Base-by-base conservation (phyloP, 2,797 vertebrate species). In the Spinus pinus region DNA sequence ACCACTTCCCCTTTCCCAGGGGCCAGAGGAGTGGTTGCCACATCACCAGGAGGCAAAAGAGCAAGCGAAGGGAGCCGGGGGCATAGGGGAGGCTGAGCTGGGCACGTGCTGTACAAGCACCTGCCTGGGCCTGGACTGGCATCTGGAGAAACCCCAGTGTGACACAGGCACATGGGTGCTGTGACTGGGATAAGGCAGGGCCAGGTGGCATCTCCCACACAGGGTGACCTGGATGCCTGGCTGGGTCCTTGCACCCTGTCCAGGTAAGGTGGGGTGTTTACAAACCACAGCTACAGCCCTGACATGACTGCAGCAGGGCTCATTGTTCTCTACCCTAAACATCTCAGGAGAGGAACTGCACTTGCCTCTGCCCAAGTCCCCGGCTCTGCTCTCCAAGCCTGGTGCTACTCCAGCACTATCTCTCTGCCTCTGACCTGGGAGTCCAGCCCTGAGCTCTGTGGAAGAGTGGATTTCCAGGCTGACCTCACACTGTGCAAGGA, bases 221-320 rank as follows among this genome's bases (percentile, higher is more conserved):
- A 9, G 12, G 69, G 27, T 0, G 1, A 78, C 25, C 31, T 1
- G 0, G 23, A 33, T 6, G 3, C 46, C 37, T 2, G 0, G 42
- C n/a, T 84, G 1, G 0, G 21, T 56, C 33, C 41, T 58, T 16
- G 3, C 44, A 5, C 37, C 33, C 41, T 58, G 46, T 33, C 35
- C 0, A 2, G 33, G 35, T 0, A 0, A 61, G 21, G 19, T 0
- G 1, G 6, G 23, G 17, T 3, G 15, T n/a, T 66, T 20, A 58
- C 37, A 54, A 85, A 60, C 50, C 27, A 20, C 0, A 1, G 28
- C 75, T 51, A 25, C 3, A 5, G 21, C 27, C 37, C 37, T 1
- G 1, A 37, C 0, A 20, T 1, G n/a, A 75, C 0, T 39, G 11
- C 64, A 70, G 7, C 3, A 2, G 1, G 3, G 49, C 27, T 51